These are phyloP conservation scores for Penaeus monodon DNA, from an alignment of 2,888 invertebrate genomes.

Conservation along the genomic window DNA sequence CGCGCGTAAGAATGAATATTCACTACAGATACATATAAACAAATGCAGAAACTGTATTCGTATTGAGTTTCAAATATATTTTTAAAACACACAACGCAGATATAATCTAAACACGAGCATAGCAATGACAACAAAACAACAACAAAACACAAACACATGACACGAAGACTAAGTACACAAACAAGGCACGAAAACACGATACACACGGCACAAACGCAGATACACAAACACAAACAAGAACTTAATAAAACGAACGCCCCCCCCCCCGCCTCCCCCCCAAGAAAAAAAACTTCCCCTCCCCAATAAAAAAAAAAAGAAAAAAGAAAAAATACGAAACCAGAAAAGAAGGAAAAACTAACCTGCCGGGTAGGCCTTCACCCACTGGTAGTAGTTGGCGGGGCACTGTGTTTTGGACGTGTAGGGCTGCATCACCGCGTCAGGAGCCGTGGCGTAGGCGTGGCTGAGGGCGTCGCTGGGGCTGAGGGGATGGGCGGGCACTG, in stretches of 20 bases:
- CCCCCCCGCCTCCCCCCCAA: not conserved
- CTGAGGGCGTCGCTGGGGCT: constrained; percentile 33
- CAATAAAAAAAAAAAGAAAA: not conserved
- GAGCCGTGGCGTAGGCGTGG: constrained; percentile 26
- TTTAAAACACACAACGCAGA: not conserved
- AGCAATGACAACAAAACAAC: not conserved
- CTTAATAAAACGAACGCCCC: not conserved
- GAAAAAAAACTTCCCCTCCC: not conserved
- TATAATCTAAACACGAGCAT: not conserved
- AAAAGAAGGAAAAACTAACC: constrained; percentile 36
- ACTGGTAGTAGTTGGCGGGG: constrained; percentile 52
- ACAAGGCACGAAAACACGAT: not conserved
- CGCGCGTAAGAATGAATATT: too few species aligned
- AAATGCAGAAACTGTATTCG: not conserved
- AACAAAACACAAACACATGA: constrained; percentile 5
- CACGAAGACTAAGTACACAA: not conserved
- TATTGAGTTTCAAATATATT: not conserved
- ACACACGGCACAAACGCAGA: not conserved
- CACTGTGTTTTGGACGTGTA: constrained; percentile 52
- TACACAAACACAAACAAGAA: not conserved
- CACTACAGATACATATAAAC: too few species aligned
- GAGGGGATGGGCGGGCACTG: constrained; percentile 17
- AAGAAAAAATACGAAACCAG: not conserved
- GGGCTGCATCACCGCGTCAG: constrained; percentile 44
- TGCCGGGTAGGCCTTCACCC: constrained; percentile 59